Percentiles rank a stretch among this genome's conserved stretches.
Conservation (phyloP, 2,113 vertebrate genomes). For the Scomber scombrus region DNA sequence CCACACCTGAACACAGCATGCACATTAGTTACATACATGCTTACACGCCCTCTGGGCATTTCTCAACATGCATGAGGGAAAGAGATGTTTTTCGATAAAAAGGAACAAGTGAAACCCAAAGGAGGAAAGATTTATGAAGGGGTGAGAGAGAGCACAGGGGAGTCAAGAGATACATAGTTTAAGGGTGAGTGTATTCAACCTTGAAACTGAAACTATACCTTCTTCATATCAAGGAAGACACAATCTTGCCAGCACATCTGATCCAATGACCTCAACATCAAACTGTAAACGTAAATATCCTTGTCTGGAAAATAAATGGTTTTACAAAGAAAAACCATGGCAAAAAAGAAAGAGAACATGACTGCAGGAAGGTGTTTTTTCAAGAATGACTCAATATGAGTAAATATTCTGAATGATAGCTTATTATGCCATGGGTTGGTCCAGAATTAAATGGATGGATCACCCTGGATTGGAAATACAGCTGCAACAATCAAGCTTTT, state of each 20-base stretch:
- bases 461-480: too few species aligned
- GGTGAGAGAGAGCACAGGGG: background rate
- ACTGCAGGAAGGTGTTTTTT: too few species aligned
- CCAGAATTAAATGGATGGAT: too few species aligned
- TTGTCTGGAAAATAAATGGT: background rate
- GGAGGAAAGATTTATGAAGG: constrained; percentile 18
- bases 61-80: background rate
- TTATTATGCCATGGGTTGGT: too few species aligned
- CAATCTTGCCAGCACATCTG: constrained; percentile 3
- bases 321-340: background rate
- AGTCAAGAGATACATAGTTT: constrained; percentile 24
- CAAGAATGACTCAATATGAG: too few species aligned
- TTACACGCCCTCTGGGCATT: constrained; percentile 18
- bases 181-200: background rate
- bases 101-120: background rate
- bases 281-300: background rate
- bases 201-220: background rate
- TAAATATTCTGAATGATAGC: too few species aligned
- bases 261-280: background rate
- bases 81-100: constrained; percentile 1
- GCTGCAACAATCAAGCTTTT: too few species aligned
- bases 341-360: too few species aligned
- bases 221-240: background rate
- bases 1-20: constrained; percentile 59
- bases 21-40: constrained; percentile 22